These are phyloP conservation scores for Pseudomyrmex pallidus DNA, from an alignment of 1,140 invertebrate genomes.

Conservation along the genomic window DNA sequence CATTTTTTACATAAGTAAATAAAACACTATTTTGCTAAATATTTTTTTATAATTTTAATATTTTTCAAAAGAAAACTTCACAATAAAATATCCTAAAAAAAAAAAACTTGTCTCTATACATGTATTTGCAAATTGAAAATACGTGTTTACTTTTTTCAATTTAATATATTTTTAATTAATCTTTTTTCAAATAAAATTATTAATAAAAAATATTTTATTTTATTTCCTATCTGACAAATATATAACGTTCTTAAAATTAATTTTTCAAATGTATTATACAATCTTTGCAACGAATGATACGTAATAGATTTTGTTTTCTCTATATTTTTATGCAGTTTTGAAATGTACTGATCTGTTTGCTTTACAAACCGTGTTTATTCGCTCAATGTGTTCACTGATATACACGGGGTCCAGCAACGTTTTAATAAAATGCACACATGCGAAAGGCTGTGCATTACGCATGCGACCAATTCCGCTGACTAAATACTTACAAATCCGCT, in stretches of 20 bases:
- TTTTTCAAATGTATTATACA: background rate
- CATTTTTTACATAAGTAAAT: too few relatives aligned
- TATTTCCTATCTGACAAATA: background rate
- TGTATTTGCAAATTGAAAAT: too few relatives aligned
- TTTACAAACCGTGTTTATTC: constrained; percentile 46
- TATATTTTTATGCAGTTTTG: constrained; percentile 15
- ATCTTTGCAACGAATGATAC: background rate
- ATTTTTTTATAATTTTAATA: too few relatives aligned
- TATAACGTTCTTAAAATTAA: background rate
- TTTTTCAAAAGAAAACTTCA: too few relatives aligned
- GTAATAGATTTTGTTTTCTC: background rate
- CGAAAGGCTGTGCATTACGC: background rate
- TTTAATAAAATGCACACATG: constrained; percentile 55
- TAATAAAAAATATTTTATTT: too few relatives aligned
- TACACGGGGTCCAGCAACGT: background rate
- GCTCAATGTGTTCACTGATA: constrained; percentile 22
- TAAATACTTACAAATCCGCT: constrained; percentile 57
- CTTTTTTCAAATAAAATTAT: too few relatives aligned
- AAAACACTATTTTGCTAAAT: too few relatives aligned
- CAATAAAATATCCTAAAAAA: too few relatives aligned
- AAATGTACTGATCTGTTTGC: constrained; percentile 44
- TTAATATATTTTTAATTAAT: too few relatives aligned
- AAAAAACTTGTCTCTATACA: too few relatives aligned
- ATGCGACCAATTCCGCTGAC: constrained; percentile 30
- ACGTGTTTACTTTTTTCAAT: too few relatives aligned